Evolutionary conservation across 2,797 vertebrate genomes (phyloP).

Genomic region (Sus cebifrons): DNA sequence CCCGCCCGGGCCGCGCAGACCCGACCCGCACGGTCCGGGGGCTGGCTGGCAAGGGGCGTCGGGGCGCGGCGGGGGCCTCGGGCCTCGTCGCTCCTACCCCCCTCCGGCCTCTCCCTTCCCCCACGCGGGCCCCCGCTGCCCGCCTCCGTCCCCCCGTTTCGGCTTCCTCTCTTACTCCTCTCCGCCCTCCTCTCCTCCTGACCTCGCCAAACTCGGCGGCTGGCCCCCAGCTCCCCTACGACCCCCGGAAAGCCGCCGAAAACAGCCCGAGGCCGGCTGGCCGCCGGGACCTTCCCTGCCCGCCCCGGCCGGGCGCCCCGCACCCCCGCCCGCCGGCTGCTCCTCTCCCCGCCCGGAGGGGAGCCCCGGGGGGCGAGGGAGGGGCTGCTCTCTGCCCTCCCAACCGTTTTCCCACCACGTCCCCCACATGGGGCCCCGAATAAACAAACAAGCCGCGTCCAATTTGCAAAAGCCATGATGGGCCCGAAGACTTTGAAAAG

Average conservation of each 20-base stretch:
- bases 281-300: conserved; percentile 41
- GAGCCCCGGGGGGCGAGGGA: conserved; percentile 73
- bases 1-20: background rate
- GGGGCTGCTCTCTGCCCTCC: background rate
- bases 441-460: conserved; percentile 54
- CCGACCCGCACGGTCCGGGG: background rate
- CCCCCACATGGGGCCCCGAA: conserved; percentile 5
- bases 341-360: conserved; percentile 57
- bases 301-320: background rate
- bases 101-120: conserved; percentile 56
- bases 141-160: conserved; percentile 55
- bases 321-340: background rate
- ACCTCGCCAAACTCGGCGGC: conserved; percentile 69
- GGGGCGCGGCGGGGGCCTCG: background rate
- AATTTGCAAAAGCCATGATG: background rate
- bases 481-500: conserved; percentile 59
- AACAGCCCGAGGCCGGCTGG: background rate
- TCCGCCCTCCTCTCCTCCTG: conserved; percentile 40
- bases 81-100: conserved; percentile 41
- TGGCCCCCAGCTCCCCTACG: background rate
- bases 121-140: conserved; percentile 55
- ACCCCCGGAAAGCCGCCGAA: conserved; percentile 11
- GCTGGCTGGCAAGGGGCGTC: conserved; percentile 3
- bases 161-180: conserved; percentile 69
- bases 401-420: conserved; percentile 35